Evolutionary conservation across 2,113 vertebrate genomes (phyloP).

Genomic region (Oxyura jamaicensis): DNA sequence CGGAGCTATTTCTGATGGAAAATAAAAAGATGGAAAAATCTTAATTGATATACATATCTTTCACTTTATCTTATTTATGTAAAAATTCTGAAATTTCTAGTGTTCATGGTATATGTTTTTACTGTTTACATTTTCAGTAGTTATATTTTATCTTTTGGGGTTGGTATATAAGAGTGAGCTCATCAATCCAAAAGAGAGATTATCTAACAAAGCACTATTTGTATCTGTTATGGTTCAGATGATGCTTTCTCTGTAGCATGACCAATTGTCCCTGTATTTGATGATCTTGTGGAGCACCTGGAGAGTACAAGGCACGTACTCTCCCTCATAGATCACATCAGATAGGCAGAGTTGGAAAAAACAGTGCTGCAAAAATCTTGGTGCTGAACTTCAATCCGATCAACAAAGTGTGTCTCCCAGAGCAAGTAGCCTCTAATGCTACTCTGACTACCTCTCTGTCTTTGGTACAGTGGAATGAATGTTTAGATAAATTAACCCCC

Average conservation of each 20-base stretch:
- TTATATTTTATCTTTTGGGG: background rate
- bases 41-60: background rate
- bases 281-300: too few relatives aligned
- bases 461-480: background rate
- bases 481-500: background rate
- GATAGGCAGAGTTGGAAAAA: background rate
- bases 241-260: background rate
- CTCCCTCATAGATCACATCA: background rate
- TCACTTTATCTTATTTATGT: background rate
- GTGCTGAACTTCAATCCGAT: background rate
- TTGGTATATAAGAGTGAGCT: background rate
- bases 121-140: background rate
- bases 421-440: background rate
- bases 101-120: background rate
- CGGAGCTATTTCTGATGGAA: background rate
- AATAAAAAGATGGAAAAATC: background rate
- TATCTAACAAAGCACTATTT: background rate
- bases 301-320: background rate
- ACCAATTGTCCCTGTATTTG: background rate
- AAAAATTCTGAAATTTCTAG: background rate
- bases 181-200: background rate
- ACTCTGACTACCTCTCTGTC: too few relatives aligned
- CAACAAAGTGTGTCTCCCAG: background rate
- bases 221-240: background rate
- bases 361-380: rapidly evolving